Evolutionary conservation across 1,140 invertebrate species (phyloP).

Genomic region (Bombus polaris): DNA sequence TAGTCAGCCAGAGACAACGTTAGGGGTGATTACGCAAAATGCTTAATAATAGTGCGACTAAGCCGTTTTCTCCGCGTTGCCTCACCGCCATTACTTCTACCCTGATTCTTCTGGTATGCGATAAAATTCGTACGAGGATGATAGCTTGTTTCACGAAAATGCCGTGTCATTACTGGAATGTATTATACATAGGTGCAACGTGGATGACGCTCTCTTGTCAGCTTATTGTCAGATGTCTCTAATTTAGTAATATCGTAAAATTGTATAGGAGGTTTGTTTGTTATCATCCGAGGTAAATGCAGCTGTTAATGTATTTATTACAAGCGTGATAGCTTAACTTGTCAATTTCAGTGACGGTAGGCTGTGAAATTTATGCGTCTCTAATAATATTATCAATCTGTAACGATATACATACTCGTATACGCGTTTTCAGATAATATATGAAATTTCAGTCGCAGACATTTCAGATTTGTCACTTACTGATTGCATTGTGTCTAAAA

Average conservation of each 20-base stretch:
- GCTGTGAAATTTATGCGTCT: too few species aligned
- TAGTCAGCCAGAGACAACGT: constrained; percentile 56
- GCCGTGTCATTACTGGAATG: constrained; percentile 2
- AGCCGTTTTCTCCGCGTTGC: background rate
- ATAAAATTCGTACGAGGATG: constrained; percentile 41
- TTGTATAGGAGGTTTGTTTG: background rate
- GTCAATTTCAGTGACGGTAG: too few species aligned
- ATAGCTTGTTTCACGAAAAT: constrained; percentile 21
- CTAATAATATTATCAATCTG: too few species aligned
- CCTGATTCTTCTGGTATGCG: constrained; percentile 7
- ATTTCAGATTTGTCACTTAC: too few species aligned
- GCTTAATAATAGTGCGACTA: constrained; percentile 61
- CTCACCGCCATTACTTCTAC: constrained; percentile 44
- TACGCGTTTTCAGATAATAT: too few species aligned
- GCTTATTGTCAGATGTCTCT: background rate
- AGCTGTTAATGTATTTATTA: too few species aligned
- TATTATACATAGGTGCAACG: background rate
- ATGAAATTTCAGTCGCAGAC: too few species aligned
- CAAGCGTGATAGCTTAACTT: too few species aligned
- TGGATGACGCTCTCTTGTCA: background rate
- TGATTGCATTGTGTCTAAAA: too few species aligned
- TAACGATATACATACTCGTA: too few species aligned
- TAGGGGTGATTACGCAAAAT: constrained; percentile 67
- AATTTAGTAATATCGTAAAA: background rate
- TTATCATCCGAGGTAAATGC: too few species aligned